These are phyloP conservation scores for Taenioides sp. DNA, from an alignment of 2,797 vertebrate genomes.

Conservation along the genomic window DNA sequence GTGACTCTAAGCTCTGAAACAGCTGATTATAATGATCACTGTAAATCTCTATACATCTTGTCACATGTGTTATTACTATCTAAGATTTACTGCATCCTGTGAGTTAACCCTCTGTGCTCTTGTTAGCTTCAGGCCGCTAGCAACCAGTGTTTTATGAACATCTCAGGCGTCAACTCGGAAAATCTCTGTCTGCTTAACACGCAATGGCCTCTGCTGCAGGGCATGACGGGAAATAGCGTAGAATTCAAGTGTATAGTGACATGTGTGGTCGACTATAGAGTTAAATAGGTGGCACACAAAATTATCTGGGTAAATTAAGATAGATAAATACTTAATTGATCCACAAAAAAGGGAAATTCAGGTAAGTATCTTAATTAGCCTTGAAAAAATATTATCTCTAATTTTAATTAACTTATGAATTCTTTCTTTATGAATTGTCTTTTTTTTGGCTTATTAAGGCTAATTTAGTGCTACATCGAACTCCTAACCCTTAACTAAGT, in stretches of 20 bases:
- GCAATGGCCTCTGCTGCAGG: neutral
- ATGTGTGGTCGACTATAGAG: neutral
- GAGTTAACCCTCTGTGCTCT: neutral
- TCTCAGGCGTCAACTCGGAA: neutral
- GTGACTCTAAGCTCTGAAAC: neutral
- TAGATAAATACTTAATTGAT: too few species aligned
- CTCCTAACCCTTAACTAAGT: too few species aligned
- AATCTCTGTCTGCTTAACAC: neutral
- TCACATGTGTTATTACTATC: neutral
- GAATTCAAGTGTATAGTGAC: neutral
- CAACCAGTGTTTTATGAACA: slow-evolving; percentile 9
- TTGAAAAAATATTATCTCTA: too few species aligned
- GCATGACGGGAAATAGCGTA: neutral
- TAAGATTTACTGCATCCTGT: neutral
- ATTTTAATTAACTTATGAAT: too few species aligned
- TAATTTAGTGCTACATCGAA: too few species aligned
- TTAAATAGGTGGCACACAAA: too few species aligned
- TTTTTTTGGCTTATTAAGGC: too few species aligned
- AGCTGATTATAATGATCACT: neutral
- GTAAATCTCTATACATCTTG: neutral
- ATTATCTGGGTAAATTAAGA: too few species aligned
- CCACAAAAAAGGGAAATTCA: too few species aligned
- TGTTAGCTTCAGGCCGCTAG: slow-evolving; percentile 4
- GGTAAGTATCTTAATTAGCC: too few species aligned
- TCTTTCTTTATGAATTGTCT: too few species aligned